These are phyloP conservation scores for Caradrina kadenii DNA, from an alignment of 2,888 invertebrate species.

Conservation along the genomic window DNA sequence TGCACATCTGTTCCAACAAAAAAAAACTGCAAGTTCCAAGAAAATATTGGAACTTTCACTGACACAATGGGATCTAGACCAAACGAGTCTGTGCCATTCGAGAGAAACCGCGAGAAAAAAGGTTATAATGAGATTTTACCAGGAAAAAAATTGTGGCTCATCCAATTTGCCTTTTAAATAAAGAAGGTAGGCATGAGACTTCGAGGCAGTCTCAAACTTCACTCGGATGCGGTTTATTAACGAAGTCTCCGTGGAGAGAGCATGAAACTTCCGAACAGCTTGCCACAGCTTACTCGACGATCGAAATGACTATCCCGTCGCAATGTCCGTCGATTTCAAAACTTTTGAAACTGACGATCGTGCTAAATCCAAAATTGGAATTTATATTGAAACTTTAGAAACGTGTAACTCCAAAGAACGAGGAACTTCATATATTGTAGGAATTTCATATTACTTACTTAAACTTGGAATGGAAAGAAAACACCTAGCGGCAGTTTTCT, in stretches of 20 bases:
- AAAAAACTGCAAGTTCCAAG: slow-evolving; percentile 6
- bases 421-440: slow-evolving; percentile 49
- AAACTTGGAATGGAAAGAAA: slow-evolving; percentile 37
- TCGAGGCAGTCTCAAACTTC: slow-evolving; percentile 48
- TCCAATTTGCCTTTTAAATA: slow-evolving; percentile 46
- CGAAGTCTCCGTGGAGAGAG: slow-evolving; percentile 57
- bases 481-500: slow-evolving; percentile 21
- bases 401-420: slow-evolving; percentile 45
- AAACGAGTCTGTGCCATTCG: slow-evolving; percentile 12
- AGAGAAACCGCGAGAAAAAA: slow-evolving; percentile 39
- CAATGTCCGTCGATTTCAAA: slow-evolving; percentile 61
- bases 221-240: slow-evolving; percentile 66
- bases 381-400: slow-evolving; percentile 64
- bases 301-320: slow-evolving; percentile 63
- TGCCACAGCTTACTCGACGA: slow-evolving; percentile 62
- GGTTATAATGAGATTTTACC: background rate
- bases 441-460: slow-evolving; percentile 38
- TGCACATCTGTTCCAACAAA: slow-evolving; percentile 2
- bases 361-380: slow-evolving; percentile 62
- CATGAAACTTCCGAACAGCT: slow-evolving; percentile 65
- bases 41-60: slow-evolving; percentile 26
- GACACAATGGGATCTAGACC: slow-evolving; percentile 39
- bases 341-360: slow-evolving; percentile 64
- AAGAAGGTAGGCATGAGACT: slow-evolving; percentile 27
- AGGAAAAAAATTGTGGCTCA: slow-evolving; percentile 15